These are phyloP conservation scores for Scaptodrosophila latifasciaeformis DNA, from an alignment of 2,888 invertebrate species.

Conservation along the genomic window DNA sequence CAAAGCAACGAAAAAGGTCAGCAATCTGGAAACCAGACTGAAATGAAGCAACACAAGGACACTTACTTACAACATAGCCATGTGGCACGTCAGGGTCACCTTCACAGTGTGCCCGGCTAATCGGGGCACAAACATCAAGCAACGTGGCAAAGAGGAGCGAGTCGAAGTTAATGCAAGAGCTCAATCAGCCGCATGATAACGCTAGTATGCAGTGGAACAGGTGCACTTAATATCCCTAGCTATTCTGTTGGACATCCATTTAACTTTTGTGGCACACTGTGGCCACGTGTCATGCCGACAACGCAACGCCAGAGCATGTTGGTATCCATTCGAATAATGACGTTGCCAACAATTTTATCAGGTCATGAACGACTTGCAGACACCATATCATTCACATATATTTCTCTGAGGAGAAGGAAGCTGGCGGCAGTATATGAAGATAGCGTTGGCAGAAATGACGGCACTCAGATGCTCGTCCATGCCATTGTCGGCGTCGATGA, in stretches of 20 bases:
- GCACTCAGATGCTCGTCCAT: background rate
- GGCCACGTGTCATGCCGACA: too few species aligned
- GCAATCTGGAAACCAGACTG: slow-evolving; percentile 5
- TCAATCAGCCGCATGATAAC: slow-evolving; percentile 49
- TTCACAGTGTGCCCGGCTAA: background rate
- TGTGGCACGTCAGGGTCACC: too few species aligned
- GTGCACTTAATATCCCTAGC: slow-evolving; percentile 1
- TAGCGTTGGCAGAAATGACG: background rate
- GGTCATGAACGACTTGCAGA: slow-evolving; percentile 14
- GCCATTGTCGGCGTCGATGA: background rate
- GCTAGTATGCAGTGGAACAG: slow-evolving; percentile 23
- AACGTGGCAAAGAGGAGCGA: background rate
- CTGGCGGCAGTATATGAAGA: too few species aligned
- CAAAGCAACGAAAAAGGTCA: slow-evolving; percentile 34
- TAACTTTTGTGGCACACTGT: background rate
- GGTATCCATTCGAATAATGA: background rate
- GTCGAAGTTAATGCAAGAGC: slow-evolving; percentile 28
- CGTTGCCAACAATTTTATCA: slow-evolving; percentile 8
- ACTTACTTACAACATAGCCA: too few species aligned
- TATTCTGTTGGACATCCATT: background rate
- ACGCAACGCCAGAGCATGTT: background rate
- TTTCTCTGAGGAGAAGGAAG: too few species aligned
- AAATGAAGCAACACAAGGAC: background rate
- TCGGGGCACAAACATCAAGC: background rate
- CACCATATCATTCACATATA: background rate